Base-by-base conservation (phyloP, 2,888 invertebrate species). In the Lagria hirta region DNA sequence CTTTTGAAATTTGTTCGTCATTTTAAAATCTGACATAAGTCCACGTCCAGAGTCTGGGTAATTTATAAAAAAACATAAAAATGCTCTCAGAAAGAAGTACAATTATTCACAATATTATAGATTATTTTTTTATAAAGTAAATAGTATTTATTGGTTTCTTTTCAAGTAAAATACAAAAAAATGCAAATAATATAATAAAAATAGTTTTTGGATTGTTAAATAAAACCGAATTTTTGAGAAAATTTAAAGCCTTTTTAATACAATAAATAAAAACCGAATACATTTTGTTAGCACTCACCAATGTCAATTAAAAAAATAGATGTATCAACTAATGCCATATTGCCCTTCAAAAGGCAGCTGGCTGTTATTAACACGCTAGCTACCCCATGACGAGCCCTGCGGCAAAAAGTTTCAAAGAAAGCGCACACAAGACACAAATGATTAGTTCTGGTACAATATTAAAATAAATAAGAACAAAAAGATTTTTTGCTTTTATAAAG, bases 331-430 rank as follows among this genome's bases (percentile, higher is more conserved):
- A 48, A 56, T 59, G 69, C 70, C 61, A 61, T 70, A 70, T 70
- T 72, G 74, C 74, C 73, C 74, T 74, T 75, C 73, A 74, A 66
- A 66, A 70, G 75, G 75, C 75, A 75, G 75, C 75, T 75, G 62
- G 74, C 74, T 55, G 66, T 60, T 48, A 37, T 43, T 58, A 54
- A 41, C 49, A 67, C 65, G 73, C 73, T 67, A 73, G 71, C 66
- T 68, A 71, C 74, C 75, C 65, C 57, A 68, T 72, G 74, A 75
- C 64, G 74, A 73, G 73, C 75, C 70, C 70, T 68, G 67, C 49
- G 63, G 72, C 70, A 65, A 60, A 60, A 61, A 60, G 55, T 57
- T 57, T 52, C 43, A 27, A 18, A 28, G 18, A 13, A 37, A 33
- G 13, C 11, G 8, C 7, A 20, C 11, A 18, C 20, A 20, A 32